A percentile compares a stretch with the other conserved stretches of the same genome.
Conservation (phyloP, 2,113 vertebrate species). For the Galbula dea region DNA sequence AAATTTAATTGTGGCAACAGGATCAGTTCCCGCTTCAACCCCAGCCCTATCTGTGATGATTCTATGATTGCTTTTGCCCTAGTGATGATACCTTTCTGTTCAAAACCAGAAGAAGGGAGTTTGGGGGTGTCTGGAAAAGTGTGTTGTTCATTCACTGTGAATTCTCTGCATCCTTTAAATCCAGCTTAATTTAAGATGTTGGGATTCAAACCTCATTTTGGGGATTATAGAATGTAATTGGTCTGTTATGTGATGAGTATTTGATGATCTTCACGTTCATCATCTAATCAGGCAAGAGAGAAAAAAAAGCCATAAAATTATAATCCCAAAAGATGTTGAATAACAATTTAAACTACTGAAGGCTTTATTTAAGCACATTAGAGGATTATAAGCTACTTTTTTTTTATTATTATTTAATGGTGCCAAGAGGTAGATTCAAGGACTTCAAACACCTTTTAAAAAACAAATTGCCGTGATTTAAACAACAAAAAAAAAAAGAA, state of each 20-base stretch:
- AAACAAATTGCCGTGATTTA: conserved; percentile 61
- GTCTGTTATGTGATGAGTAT: conserved; percentile 64
- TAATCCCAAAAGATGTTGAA: conserved; percentile 65
- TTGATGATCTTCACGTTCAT: conserved; percentile 61
- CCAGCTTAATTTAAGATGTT: conserved; percentile 29
- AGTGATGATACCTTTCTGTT: neutral
- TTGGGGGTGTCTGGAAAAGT: neutral
- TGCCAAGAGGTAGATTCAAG: conserved; percentile 58
- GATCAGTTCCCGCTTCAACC: neutral
- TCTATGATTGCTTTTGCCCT: neutral
- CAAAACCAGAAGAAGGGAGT: neutral
- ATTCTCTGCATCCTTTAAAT: conserved; percentile 6
- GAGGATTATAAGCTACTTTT: conserved; percentile 59
- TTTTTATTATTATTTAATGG: conserved; percentile 62
- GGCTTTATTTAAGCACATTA: conserved; percentile 67
- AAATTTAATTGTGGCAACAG: neutral
- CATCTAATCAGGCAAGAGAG: conserved; percentile 52
- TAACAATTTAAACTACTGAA: conserved; percentile 58
- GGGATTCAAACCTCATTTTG: conserved; percentile 53
- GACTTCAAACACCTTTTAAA: conserved; percentile 64
- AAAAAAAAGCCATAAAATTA: conserved; percentile 55
- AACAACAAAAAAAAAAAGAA: conserved; percentile 35
- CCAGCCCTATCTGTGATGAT: too few species aligned
- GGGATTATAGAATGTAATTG: conserved; percentile 59
- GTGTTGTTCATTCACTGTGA: neutral